Conservation (phyloP, 37 sponge, comb jelly and placozoan genomes). For the Haliclona indistincta region DNA sequence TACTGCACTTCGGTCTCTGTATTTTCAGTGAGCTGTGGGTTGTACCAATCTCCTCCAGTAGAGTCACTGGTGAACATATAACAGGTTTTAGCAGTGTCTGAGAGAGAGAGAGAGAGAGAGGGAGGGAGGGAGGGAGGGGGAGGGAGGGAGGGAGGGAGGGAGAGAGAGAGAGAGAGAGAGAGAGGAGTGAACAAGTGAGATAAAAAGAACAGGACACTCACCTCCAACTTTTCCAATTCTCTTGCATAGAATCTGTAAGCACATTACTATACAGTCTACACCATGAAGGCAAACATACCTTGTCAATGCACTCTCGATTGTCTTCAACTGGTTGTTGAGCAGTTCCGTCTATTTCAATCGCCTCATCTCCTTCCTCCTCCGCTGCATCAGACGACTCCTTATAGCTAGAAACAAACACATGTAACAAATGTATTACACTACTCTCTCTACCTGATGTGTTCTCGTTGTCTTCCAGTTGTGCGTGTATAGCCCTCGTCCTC, state of each 20-base stretch:
- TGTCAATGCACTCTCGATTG: constrained; percentile 4
- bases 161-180: constrained; percentile 9
- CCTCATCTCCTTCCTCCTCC: not conserved
- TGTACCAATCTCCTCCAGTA: constrained; percentile 15
- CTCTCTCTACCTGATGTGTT: not conserved
- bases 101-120: constrained; percentile 10
- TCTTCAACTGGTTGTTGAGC: too few species aligned
- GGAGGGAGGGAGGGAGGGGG: not conserved
- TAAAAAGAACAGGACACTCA: not conserved
- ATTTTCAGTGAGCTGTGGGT: constrained; percentile 2
- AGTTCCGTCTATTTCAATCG: not conserved
- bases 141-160: not conserved
- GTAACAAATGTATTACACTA: not conserved
- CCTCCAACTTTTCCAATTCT: not conserved
- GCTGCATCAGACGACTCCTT: not conserved
- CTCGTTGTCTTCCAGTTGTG: not conserved
- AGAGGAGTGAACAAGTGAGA: constrained; percentile 10
- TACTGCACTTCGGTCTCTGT: constrained; percentile 67
- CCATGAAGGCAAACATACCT: not conserved
- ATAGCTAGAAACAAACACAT: not conserved
- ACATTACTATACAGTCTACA: not conserved
- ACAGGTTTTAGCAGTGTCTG: constrained; percentile 15
- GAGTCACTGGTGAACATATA: not conserved
- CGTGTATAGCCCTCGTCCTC: not conserved
- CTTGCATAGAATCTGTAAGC: not conserved